Evolutionary conservation across 2,797 vertebrate species (phyloP), one percentile per base, ranked within the genome.

Genomic region (Ambastaia sidthimunki): DNA sequence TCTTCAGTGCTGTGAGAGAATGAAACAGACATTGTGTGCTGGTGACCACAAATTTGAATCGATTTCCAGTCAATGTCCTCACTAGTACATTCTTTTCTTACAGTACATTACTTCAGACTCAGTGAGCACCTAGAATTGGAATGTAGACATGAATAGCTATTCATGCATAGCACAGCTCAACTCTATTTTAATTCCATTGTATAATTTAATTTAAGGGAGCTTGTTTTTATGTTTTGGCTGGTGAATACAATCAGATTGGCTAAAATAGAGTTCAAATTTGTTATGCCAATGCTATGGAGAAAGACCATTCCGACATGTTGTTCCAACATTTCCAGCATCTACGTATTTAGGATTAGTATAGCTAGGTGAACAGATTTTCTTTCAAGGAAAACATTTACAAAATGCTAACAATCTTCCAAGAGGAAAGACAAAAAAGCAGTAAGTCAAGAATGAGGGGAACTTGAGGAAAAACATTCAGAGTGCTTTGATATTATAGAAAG

Each of bases 381-480:
- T 67, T 50, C n/a, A 79, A n/a, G 73, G 23, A 71, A 80, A 82
- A 77, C 73, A 83, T 85, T 60, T 78, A 34, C 48, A 70, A 76
- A 83, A 81, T 76, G 74, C 71, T 63, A 75, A 41, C 41, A 3
- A 16, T 77, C 73, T 62, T 70, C 44, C 44, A 75, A 28, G 65
- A 54, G 21, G 57, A 79, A 63, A 68, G 81, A 74, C 70, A 78
- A 79, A 65, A 11, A 31, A 65, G 57, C 7, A 52, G 31, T 82
- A 65, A 83, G 18, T 79, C 63, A 83, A 79, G 78, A 83, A 76
- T 79, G 74, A 69, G 62, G 75, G 63, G 79, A 85, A 76, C 75
- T 76, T 54, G 62, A 52, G 28, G 69, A 71, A 70, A 78, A 81
- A 83, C 66, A 78, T 71, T 74, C 75, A 70, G 66, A 54, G 31